Evolutionary conservation across 92 coral and sea anemone species (phyloP).

Genomic region (Virgularia gustaviana): DNA sequence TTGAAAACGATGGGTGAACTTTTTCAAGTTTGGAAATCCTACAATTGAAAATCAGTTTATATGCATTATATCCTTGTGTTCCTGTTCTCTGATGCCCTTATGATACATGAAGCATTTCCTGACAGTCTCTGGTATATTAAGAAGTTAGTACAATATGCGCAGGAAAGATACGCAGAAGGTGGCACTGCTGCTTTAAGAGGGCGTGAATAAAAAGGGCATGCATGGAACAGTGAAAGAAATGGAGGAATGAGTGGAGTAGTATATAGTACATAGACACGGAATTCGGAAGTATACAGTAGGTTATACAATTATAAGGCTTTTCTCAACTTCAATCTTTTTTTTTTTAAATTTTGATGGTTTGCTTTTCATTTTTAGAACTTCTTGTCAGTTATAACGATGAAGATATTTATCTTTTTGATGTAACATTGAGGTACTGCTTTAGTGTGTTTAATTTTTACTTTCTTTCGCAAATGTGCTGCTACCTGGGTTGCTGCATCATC

Average conservation of each 20-base stretch:
- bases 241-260: background rate
- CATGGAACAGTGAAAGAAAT: background rate
- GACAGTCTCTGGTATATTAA: no score
- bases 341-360: background rate
- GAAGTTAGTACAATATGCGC: no score
- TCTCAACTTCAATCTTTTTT: background rate
- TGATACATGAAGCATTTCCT: no score
- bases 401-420: conserved; percentile 90
- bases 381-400: conserved; percentile 97
- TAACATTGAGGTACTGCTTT: conserved; percentile 67
- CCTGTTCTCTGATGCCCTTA: no score
- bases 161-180: no score
- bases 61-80: no score
- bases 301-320: background rate
- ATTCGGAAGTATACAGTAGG: background rate
- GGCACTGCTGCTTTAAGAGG: no score
- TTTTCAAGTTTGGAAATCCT: no score
- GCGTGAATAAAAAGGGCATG: background rate
- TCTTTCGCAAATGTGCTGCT: background rate
- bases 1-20: no score
- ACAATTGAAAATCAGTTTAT: no score
- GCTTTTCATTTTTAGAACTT: conserved; percentile 55
- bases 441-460: background rate
- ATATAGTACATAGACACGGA: background rate
- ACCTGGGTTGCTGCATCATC: background rate